Base-by-base conservation (phyloP, 2,797 vertebrate genomes). In the Argentina silus region DNA sequence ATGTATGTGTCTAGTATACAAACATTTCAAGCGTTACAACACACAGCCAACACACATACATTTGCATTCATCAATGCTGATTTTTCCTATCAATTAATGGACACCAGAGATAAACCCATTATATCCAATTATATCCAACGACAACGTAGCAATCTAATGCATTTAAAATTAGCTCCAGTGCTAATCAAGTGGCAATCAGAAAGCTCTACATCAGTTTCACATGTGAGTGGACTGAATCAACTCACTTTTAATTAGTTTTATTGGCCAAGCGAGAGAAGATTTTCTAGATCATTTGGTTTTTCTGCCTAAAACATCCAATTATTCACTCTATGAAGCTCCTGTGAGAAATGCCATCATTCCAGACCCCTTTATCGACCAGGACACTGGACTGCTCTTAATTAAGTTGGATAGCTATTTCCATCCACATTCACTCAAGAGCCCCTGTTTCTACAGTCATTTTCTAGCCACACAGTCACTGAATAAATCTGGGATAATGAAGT, bases 221-320 rank as follows among this genome's bases (percentile, higher is more conserved):
- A 73, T 83, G 70, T 23, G 63, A 79, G 69, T 71, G 66, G 51
- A 74, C 79, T 72, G 73, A 76, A 82, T 77, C 69, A 43, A 21
- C 74, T 80, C 77, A 77, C 74, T 85, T 83, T 88, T 88, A 87
- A 90, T 87, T 86, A 80, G 77, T 86, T 86, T 85, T 82, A 85
- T 86, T 86, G 81, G 79, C 75, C 78, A 83, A 77, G 79, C 36
- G 67, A 75, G 81, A 83, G 72, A 73, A 75, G 80, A 81, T 84
- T 86, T 87, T 84, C 77, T 88, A 81, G 73, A 79, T 79, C 61
- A 75, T 88, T 85, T 80, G 69, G 77, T 85, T 86, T 82, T 85
- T 81, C 83, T 44, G 68, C 70, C 74, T 85, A 84, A 85, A 88
- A 85, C 78, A 82, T 83, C 82, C 73, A 85, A 81, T 87, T 83